Base-by-base conservation (phyloP, 2,888 invertebrate species). In the Eupithecia centaureata region DNA sequence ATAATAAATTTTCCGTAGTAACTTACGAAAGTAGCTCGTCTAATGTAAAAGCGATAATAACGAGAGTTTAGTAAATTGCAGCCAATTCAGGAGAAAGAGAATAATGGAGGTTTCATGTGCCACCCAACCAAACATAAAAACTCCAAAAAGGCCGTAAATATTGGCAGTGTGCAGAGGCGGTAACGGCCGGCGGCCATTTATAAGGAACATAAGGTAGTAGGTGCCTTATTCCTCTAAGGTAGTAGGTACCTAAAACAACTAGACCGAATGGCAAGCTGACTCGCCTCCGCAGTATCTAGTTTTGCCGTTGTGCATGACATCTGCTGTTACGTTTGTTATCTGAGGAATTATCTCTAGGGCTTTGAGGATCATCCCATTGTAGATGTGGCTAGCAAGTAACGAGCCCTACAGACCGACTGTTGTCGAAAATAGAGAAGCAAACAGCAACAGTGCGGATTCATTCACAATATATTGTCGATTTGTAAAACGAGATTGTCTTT, bases 71-170 rank as follows among this genome's bases (percentile, higher is more conserved):
- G 51, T 25, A 60, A 72, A 72, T 70, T 67, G 65, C 56, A 63
- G 51, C 64, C 63, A 61, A 72, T 68, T 62, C 60, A 57, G 57
- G 51, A 61, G 63, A 35, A 63, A 63, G 58, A 72, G 71, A 72
- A 72, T 71, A 72, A 72, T 72, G 54, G 60, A 42, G 66, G 66
- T 62, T 67, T 65, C 63, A 38, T 65, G 67, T 63, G 65, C 68
- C 61, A 61, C 70, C 64, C 71, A 72, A 61, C 70, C 67, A 64
- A 61, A 60, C 67, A 72, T 74, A 74, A 70, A 71, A 70, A 68
- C 63, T 65, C 62, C 59, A 71, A 70, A 73, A 74, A 62, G 67
- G 66, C 68, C 68, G 70, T 73, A 70, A 73, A 73, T 74, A 73
- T 73, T 60, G 62, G 52, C 52, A 66, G 64, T 35, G 32, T 30